Conservation (phyloP, 2,888 invertebrate species). For the Polia nebulosa region DNA sequence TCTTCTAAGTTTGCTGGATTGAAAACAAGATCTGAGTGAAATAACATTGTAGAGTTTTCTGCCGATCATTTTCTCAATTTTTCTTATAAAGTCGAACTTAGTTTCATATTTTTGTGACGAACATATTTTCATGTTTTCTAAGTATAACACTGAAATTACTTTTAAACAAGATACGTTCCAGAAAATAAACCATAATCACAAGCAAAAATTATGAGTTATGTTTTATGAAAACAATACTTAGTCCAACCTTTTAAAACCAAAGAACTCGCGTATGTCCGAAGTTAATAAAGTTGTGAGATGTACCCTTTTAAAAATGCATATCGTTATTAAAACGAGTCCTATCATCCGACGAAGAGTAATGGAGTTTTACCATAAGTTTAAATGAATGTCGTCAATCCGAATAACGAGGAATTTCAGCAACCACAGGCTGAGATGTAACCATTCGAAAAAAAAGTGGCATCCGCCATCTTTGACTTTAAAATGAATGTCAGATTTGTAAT, state of each 20-base stretch:
- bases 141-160: background rate
- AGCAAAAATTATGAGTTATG: constrained; percentile 1
- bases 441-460: no score
- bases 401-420: background rate
- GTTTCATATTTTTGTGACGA: background rate
- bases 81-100: background rate
- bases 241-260: constrained; percentile 43
- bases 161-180: background rate
- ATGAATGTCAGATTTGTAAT: no score
- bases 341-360: constrained; percentile 53
- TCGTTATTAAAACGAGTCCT: constrained; percentile 67
- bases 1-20: constrained; percentile 68
- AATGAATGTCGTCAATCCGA: background rate
- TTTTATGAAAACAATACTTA: constrained; percentile 19
- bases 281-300: constrained; percentile 63
- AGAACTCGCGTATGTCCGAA: constrained; percentile 41
- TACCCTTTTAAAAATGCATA: constrained; percentile 78
- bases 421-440: no score
- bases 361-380: constrained; percentile 49
- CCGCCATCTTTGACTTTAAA: no score
- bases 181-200: background rate
- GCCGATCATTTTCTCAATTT: constrained; percentile 11
- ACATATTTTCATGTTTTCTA: background rate
- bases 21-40: constrained; percentile 74
- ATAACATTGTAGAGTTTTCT: constrained; percentile 34